Conservation (phyloP, 2,888 invertebrate species). For the Girardia tigrina region DNA sequence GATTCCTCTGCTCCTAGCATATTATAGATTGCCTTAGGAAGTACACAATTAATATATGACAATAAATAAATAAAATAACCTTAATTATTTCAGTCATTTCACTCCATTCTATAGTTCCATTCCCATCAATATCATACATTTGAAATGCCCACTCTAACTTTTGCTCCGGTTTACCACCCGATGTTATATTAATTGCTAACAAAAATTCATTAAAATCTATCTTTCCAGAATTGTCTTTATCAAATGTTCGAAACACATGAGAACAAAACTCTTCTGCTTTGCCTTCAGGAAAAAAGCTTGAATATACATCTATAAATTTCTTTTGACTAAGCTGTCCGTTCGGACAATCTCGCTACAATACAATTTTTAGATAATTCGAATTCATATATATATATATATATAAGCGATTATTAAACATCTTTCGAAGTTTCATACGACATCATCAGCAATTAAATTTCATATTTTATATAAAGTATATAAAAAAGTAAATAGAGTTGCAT, state of each 20-base stretch:
- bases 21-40: constrained; percentile 85
- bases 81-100: constrained; percentile 50
- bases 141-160: constrained; percentile 50
- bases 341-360: constrained; percentile 83
- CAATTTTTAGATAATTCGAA: too few species aligned
- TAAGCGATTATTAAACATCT: too few species aligned
- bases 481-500: too few species aligned
- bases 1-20: constrained; percentile 64
- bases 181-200: constrained; percentile 50
- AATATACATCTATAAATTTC: constrained; percentile 96
- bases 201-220: constrained; percentile 51
- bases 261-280: constrained; percentile 95
- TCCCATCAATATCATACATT: constrained; percentile 51
- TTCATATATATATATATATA: too few species aligned
- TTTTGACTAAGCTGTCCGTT: constrained; percentile 84
- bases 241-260: constrained; percentile 92
- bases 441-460: too few species aligned
- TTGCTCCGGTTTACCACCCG: constrained; percentile 48
- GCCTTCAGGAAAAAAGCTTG: constrained; percentile 94
- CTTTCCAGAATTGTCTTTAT: constrained; percentile 53
- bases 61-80: constrained; percentile 40
- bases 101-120: constrained; percentile 48
- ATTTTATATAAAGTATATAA: too few species aligned
- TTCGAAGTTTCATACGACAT: too few species aligned
- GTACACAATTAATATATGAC: not conserved